Conservation (phyloP, 2,113 vertebrate species). For the Calypte anna region DNA sequence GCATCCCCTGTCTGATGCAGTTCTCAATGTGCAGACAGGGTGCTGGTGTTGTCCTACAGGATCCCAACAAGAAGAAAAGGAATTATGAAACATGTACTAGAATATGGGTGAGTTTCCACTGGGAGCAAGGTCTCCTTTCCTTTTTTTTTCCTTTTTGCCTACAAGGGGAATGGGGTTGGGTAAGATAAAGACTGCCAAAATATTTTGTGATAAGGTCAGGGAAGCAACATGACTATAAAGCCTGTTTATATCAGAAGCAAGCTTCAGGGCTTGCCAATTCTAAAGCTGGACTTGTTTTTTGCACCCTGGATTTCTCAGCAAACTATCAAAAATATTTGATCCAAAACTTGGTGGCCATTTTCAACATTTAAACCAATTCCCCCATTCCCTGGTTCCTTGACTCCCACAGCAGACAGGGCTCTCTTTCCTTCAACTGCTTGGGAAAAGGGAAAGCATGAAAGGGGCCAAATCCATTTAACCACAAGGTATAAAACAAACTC, state of each 20-base stretch:
- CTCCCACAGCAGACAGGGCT: background rate
- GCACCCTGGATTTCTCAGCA: background rate
- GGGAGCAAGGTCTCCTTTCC: background rate
- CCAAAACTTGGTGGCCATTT: background rate
- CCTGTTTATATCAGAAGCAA: background rate
- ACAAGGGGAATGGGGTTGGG: accelerated
- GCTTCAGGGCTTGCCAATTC: background rate
- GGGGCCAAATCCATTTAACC: conserved; percentile 8
- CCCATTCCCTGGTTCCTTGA: background rate
- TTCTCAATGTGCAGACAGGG: background rate
- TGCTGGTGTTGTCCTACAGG: background rate
- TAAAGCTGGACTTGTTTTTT: background rate
- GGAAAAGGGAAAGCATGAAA: conserved; percentile 24
- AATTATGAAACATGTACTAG: accelerated
- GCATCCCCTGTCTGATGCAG: background rate
- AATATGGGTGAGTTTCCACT: background rate
- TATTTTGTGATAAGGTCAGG: background rate
- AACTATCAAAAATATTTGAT: too few species aligned
- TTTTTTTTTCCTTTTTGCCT: background rate
- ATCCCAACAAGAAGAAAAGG: background rate
- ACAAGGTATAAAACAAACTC: conserved; percentile 25
- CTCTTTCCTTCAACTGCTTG: background rate
- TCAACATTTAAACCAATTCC: background rate
- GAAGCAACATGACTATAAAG: background rate
- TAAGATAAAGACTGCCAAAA: background rate